These are phyloP conservation scores for Lichenostomus cassidix DNA, from an alignment of 2,113 vertebrate species.

Conservation along the genomic window DNA sequence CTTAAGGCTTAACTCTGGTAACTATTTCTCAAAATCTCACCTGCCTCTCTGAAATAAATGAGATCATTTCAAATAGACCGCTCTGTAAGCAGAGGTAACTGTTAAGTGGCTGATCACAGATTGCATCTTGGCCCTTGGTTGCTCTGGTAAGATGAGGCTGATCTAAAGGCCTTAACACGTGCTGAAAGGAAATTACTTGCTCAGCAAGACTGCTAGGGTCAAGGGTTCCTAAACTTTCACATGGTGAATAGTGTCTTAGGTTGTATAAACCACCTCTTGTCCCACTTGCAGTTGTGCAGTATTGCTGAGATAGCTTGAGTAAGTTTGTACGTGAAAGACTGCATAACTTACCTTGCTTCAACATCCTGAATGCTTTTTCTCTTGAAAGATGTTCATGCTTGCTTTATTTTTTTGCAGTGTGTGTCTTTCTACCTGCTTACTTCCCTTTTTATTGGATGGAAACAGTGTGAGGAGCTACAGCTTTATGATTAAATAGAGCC, in stretches of 20 bases:
- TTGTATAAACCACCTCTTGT: neutral
- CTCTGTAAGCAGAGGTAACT: slow-evolving; percentile 1
- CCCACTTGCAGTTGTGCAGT: neutral
- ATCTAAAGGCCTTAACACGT: neutral
- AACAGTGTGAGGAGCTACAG: neutral
- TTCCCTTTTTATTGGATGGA: neutral
- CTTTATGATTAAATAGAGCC: neutral
- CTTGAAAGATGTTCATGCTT: neutral
- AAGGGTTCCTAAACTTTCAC: neutral
- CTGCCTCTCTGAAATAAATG: neutral
- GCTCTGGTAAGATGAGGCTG: neutral
- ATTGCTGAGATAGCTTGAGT: neutral
- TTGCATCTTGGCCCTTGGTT: neutral
- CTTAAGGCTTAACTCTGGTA: neutral
- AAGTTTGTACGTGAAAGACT: neutral
- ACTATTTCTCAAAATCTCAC: neutral
- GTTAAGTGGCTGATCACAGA: neutral
- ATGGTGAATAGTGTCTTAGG: neutral
- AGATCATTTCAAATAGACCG: neutral
- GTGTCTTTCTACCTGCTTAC: neutral
- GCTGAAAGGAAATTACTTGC: slow-evolving; percentile 20
- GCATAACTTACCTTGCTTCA: neutral
- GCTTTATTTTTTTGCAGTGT: neutral
- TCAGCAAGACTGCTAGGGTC: neutral
- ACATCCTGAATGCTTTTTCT: neutral